These are phyloP conservation scores for Galaxias olidus DNA, from an alignment of 2,797 vertebrate species.

Conservation along the genomic window DNA sequence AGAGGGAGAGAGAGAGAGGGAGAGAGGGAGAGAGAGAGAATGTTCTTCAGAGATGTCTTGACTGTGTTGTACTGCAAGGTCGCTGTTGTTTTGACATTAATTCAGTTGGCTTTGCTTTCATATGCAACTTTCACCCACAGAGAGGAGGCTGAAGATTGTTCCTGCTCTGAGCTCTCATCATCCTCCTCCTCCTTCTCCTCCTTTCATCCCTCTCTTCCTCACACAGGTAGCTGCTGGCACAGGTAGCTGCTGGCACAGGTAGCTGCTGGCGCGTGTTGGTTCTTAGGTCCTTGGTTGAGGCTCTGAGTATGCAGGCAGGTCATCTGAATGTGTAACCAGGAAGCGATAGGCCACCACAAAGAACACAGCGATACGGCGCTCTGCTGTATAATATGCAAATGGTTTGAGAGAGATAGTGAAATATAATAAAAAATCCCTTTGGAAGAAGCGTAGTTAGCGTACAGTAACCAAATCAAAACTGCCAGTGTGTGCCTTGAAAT, in stretches of 20 bases:
- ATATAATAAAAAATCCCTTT: slow-evolving; percentile 36
- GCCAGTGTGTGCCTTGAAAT: not conserved
- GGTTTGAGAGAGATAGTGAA: slow-evolving; percentile 37
- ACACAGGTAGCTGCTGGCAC: no score
- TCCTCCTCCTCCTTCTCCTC: slow-evolving; percentile 13
- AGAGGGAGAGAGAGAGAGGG: no score
- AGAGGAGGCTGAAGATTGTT: not conserved
- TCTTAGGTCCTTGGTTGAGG: slow-evolving; percentile 46
- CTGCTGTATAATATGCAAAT: slow-evolving; percentile 48
- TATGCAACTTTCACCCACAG: not conserved
- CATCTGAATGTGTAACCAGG: slow-evolving; percentile 40
- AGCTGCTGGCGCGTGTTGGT: slow-evolving; percentile 43
- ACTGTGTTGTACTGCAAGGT: no score
- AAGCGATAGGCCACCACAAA: slow-evolving; percentile 17
- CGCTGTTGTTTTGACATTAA: no score
- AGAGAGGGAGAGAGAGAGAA: no score
- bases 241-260: no score
- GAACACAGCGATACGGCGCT: not conserved
- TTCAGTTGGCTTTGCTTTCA: not conserved
- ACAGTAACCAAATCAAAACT: slow-evolving; percentile 7
- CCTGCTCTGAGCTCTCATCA: not conserved
- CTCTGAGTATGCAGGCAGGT: slow-evolving; percentile 36
- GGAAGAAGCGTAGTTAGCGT: not conserved
- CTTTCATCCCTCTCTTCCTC: no score
- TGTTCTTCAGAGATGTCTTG: no score